phyloP scores from a whole-genome alignment of 2,797 vertebrate genomes.

The Coranthus polyacanthus region DNA sequence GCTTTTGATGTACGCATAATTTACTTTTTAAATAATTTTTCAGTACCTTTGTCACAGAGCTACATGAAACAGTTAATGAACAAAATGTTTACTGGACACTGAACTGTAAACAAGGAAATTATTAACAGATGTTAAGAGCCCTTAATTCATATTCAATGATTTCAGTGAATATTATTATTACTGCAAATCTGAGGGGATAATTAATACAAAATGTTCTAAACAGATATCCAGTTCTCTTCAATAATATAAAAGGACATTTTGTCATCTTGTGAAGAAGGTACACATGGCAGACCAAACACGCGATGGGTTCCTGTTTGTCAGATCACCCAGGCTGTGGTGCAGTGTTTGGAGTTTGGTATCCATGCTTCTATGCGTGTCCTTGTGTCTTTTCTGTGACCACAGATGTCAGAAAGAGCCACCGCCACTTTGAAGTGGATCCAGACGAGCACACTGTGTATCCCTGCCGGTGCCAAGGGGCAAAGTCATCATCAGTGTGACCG shows the following conservation, averaged over 20 bases:
- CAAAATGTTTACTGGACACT: conserved; percentile 1
- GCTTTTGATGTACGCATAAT: conserved; percentile 44
- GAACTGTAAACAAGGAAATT: no score
- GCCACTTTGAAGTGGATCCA: conserved; percentile 40
- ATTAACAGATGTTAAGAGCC: not conserved
- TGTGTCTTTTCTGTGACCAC: conserved; percentile 52
- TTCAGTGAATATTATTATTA: no score
- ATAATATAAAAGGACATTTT: conserved; percentile 15
- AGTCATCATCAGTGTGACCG: conserved; percentile 39
- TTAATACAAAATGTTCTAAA: not conserved
- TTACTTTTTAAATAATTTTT: conserved; percentile 25
- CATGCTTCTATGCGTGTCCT: conserved; percentile 37
- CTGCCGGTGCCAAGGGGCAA: conserved; percentile 56
- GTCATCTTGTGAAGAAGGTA: conserved; percentile 16
- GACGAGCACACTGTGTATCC: conserved; percentile 55
- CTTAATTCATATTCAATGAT: no score
- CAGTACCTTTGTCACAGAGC: conserved; percentile 6
- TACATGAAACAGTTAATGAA: not conserved
- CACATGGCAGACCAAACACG: not conserved
- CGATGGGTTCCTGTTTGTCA: conserved; percentile 31
- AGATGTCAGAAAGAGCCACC: conserved; percentile 47
- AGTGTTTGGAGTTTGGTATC: conserved; percentile 53
- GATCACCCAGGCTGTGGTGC: conserved; percentile 38
- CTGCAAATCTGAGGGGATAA: not conserved
- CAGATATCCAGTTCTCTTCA: conserved; percentile 1